These are phyloP conservation scores for Ceuthmochares aereus DNA, from an alignment of 2,113 vertebrate species.

Conservation along the genomic window DNA sequence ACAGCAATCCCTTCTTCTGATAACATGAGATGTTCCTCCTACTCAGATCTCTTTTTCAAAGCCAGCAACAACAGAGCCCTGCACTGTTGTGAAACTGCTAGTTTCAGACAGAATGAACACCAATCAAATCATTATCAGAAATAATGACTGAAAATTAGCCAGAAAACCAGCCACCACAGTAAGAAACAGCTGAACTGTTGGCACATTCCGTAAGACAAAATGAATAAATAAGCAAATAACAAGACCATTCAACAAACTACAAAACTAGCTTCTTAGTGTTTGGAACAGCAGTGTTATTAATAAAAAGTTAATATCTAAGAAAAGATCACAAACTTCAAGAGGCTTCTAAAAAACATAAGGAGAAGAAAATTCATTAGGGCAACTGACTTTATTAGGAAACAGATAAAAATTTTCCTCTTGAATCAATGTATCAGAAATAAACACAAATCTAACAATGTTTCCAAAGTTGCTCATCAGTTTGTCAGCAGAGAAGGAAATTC, in stretches of 20 bases:
- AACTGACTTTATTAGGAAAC: not conserved
- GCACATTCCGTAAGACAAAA: not conserved
- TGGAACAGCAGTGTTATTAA: not conserved
- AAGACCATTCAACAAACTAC: not conserved
- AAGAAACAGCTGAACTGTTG: conserved; percentile 7
- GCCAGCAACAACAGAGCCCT: not conserved
- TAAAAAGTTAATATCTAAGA: not conserved
- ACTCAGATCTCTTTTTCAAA: not conserved
- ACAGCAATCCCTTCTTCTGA: not conserved
- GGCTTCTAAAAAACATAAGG: not conserved
- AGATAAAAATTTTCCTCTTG: not conserved
- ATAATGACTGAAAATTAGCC: conserved; percentile 31
- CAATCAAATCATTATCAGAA: conserved; percentile 28
- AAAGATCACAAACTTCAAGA: not conserved
- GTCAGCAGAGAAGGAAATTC: not conserved
- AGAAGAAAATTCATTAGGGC: not conserved
- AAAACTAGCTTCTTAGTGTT: not conserved
- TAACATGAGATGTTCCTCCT: not conserved
- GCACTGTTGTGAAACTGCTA: not conserved
- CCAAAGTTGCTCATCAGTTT: not conserved
- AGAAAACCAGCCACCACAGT: not conserved
- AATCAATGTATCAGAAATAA: not conserved
- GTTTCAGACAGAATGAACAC: not conserved
- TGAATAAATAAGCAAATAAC: conserved; percentile 7
- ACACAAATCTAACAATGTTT: not conserved